Evolutionary conservation across 2,888 invertebrate species (phyloP), one percentile per base, ranked within the genome.

Genomic region (Lomographa bimaculata): DNA sequence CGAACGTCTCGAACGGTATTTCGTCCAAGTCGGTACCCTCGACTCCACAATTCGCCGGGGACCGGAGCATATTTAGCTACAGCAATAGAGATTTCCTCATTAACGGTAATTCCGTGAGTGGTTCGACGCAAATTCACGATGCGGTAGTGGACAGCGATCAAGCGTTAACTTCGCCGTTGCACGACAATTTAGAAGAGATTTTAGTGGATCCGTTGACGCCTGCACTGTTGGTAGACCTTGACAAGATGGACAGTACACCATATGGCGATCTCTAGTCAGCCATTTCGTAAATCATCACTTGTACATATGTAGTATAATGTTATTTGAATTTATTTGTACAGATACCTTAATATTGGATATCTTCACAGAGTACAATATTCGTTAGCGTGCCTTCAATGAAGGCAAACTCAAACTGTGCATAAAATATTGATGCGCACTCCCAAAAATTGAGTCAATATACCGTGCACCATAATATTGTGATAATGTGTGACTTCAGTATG

Each of bases 1-100:
- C 73, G 1, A 69, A 54, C 44, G 55, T 64, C 29, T 60, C 81
- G n/a, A 89, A 91, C 54, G 91, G 91, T 20, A 89, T 91, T 55
- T 84, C 82, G 21, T 94, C 94, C 6, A 93, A 94, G 65, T 95
- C 95, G 0, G 94, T 95, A 77, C 95, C 95, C 10, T 93, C 94
- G 5, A 77, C 77, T 26, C 95, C 95, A 7, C 90, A 92, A 56
- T 73, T 92, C 42, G 79, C 83, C 6, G 83, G 89, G 48, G 89
- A 87, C 12, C 69, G 87, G 30, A 82, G 77, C 54, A 89, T 91
- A 23, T 92, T 92, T 57, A 91, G 91, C 42, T 92, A 92, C 60
- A 92, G 91, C 46, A 90, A 90, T 50, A 66, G 90, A 52, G 92
- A 92, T 66, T 92, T 90, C 54, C 79, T 92, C 3, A 92, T 92